Evolutionary conservation across 2,113 vertebrate species (phyloP), one percentile per base, ranked within the genome.

Genomic region (Rutilus rutilus): DNA sequence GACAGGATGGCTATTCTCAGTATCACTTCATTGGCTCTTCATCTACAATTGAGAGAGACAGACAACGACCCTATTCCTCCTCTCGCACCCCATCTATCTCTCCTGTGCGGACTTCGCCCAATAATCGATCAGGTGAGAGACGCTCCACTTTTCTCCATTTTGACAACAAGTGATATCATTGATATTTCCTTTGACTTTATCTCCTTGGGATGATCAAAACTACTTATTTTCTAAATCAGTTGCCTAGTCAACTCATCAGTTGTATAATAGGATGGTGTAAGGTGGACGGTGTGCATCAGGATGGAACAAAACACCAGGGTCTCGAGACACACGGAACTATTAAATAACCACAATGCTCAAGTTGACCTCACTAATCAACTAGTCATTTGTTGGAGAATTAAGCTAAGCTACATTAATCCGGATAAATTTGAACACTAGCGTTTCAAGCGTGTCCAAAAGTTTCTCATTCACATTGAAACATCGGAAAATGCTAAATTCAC

Each of bases 31-130:
- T 99, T 91, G 97, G 98, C 91, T 98, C 98, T 62, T 98, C 98
- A 71, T 99, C 98, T 78, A 99, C 98, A 23, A 99, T 99, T 92
- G 98, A 99, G 92, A 91, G 97, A 92, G 98, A 99, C 91, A 95
- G 98, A 86, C 98, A 99, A 94, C 95, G 98, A 86, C 98, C 98
- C 47, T 99, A 99, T 92, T 99, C 98, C 1, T 99, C 98, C 15
- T 99, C 98, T 82, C 97, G 98, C 86, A 99, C 98, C 14, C 98
- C 98, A 64, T 99, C 98, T 91, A 97, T 99, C 94, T 99, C 98
- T 88, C 98, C 98, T 0, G 97, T 99, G 88, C 95, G 98, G 86
- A 97, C 96, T 86, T 99, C 98, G 79, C 98, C 98, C 19, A 99
- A 99, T 95, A 98, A 99, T 93, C 97, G 98, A 92, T 99, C 98